phyloP scores from a whole-genome alignment of 2,797 vertebrate species.

The Rhinoraja longicauda region DNA sequence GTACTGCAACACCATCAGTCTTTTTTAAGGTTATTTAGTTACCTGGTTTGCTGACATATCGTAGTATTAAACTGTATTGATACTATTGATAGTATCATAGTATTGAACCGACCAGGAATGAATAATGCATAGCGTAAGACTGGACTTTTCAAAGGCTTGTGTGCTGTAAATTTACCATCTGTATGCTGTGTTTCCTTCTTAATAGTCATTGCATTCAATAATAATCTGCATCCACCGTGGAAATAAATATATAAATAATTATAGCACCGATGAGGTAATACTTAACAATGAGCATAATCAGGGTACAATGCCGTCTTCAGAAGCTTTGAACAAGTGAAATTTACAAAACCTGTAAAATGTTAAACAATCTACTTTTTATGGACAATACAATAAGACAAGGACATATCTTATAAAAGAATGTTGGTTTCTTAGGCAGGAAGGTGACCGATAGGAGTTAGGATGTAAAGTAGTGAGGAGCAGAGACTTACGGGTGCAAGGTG shows the following conservation, averaged over 20 bases:
- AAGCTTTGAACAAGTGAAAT: neutral
- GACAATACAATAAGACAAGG: neutral
- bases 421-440: slow-evolving; percentile 15
- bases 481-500: neutral
- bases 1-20: neutral
- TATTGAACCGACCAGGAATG: neutral
- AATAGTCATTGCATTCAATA: neutral
- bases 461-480: neutral
- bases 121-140: neutral
- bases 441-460: neutral
- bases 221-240: neutral
- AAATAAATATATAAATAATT: slow-evolving; percentile 16
- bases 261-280: slow-evolving; percentile 15
- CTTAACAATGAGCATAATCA: neutral
- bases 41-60: neutral
- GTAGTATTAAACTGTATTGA: too few species aligned
- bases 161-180: neutral
- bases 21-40: neutral
- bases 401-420: neutral
- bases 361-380: neutral
- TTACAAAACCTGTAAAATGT: neutral
- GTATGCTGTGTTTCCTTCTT: neutral
- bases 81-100: too few species aligned
- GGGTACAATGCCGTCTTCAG: neutral
- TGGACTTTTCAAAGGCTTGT: slow-evolving; percentile 1